A percentile compares a stretch with the other conserved stretches of the same genome.
Conservation (phyloP, 2,888 invertebrate genomes). For the Ernsta delagoae region DNA sequence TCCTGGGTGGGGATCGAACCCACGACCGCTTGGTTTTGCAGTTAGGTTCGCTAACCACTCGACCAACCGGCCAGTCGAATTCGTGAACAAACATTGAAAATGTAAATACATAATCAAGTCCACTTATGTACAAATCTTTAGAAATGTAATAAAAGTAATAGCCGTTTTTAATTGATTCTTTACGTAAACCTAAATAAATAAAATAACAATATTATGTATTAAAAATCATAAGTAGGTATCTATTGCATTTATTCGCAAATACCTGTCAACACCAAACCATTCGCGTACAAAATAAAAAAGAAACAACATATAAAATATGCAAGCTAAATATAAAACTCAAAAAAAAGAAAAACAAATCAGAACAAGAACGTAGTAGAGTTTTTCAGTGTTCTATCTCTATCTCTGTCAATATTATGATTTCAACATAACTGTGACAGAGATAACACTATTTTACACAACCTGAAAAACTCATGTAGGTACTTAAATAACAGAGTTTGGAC, state of each 20-base stretch:
- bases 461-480: constrained; percentile 30
- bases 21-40: no score
- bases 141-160: no score
- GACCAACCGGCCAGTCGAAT: no score
- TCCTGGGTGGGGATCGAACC: no score
- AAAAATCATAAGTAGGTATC: no score
- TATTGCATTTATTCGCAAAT: constrained; percentile 32
- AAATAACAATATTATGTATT: background rate
- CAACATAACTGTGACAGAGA: constrained; percentile 33
- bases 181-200: no score
- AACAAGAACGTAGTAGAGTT: constrained; percentile 19
- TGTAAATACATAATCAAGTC: no score
- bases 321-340: constrained; percentile 47
- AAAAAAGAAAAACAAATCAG: constrained; percentile 13
- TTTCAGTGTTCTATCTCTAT: constrained; percentile 16
- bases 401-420: constrained; percentile 22
- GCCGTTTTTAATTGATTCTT: no score
- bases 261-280: constrained; percentile 36
- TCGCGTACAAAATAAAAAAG: constrained; percentile 49
- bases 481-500: constrained; percentile 55
- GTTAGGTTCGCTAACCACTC: no score
- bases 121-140: no score
- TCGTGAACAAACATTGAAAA: no score
- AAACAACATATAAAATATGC: constrained; percentile 49
- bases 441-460: background rate